Base-by-base conservation (phyloP, 2,888 invertebrate genomes). In the Drosophila multiciliata region DNA sequence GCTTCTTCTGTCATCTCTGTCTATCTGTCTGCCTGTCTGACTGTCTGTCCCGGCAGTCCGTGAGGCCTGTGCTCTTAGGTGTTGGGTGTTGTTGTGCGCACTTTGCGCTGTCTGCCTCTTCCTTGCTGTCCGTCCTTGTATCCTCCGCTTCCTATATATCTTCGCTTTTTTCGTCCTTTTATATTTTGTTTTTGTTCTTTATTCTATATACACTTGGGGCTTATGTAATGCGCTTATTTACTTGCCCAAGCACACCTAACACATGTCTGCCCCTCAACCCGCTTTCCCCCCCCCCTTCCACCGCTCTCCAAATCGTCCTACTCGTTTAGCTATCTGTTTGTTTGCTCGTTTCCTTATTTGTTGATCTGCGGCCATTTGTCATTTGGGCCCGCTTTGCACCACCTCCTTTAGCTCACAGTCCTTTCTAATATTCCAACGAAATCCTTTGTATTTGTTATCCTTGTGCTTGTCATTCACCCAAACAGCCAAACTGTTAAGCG, bases 81-180 rank as follows among this genome's bases (percentile, higher is more conserved):
- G 67, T 70, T 67, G 67, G 57, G 48, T 76, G 81, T 68, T 72
- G 77, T 73, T 82, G 78, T 73, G 79, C 77, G 79, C 79, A 77
- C 77, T 77, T 77, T 59, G 65, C 67, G 60, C 40, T 38, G 65
- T 50, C 75, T 80, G 69, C 70, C 52, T 33, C 29, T 3, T 48
- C 23, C 42, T 75, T 15, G 15, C 20, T 32, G 20, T 53, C 12
- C 35, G 67, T 79, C 63, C 61, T 62, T 60, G 62, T 70, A n/a
- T 23, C 38, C 33, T 35, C 12, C 38, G 59, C 45, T 33, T 35
- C 29, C 23, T 45, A 15, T 15, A 3, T 55, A 33, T 7, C 32
- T 50, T 23, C n/a, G n/a, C 36, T 33, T 7, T 52, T 52, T 36
- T n/a, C 26, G 20, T 0, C 17, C 2, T 1, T 17, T 66, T 12